These are phyloP conservation scores for Falco columbarius DNA, from an alignment of 2,797 vertebrate genomes.

Conservation along the genomic window DNA sequence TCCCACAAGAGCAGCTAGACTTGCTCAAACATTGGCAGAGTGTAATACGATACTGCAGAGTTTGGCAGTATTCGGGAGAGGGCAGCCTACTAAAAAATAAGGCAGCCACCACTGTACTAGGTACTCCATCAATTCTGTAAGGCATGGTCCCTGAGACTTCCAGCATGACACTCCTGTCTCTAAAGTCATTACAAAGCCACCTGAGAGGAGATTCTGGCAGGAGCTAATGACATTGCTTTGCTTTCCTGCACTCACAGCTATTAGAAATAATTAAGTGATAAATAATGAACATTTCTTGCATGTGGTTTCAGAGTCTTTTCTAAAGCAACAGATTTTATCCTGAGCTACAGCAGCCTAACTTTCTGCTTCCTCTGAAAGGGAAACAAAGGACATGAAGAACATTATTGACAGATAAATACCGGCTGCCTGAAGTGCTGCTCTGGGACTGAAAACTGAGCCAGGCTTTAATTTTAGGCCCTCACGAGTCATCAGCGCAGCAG, in stretches of 20 bases:
- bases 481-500: neutral
- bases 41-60: neutral
- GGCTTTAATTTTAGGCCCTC: slow-evolving; percentile 47
- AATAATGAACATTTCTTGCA: neutral
- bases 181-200: neutral
- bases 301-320: neutral
- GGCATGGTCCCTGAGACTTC: neutral
- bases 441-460: slow-evolving; percentile 32
- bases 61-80: neutral
- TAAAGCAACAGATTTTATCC: neutral
- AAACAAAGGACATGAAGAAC: neutral
- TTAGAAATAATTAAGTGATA: neutral
- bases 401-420: slow-evolving; percentile 15
- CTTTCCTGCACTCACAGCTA: neutral
- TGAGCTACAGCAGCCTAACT: neutral
- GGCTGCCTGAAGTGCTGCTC: neutral
- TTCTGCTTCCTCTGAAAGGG: neutral
- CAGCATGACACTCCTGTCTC: neutral
- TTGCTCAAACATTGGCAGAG: neutral
- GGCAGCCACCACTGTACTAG: neutral
- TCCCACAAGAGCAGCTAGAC: neutral
- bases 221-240: neutral
- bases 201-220: neutral
- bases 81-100: neutral
- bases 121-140: neutral